Conservation (phyloP, 2,888 invertebrate species). For the Cylloceria caligata region DNA sequence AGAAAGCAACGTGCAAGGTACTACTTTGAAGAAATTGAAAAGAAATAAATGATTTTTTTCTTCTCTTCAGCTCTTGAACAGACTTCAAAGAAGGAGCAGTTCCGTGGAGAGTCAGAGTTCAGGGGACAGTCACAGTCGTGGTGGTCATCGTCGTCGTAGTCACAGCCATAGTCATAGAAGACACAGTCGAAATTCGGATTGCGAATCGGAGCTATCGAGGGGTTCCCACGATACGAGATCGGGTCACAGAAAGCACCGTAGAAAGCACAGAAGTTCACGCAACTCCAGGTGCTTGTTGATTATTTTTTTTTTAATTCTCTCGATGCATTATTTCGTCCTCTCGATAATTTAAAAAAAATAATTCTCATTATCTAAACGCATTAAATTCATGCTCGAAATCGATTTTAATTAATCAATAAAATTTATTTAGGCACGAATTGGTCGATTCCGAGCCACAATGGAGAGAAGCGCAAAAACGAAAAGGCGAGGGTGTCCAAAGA, state of each 20-base stretch:
- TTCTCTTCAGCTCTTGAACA: conserved; percentile 78
- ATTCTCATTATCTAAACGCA: background rate
- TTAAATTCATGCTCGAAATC: background rate
- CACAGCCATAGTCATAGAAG: conserved; percentile 92
- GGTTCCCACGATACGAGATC: conserved; percentile 90
- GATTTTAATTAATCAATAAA: conserved; percentile 15
- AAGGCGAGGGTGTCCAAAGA: conserved; percentile 86
- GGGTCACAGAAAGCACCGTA: conserved; percentile 89
- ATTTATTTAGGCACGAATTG: conserved; percentile 87
- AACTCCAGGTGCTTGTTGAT: conserved; percentile 86
- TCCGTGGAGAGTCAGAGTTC: conserved; percentile 96
- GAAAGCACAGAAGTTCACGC: conserved; percentile 90
- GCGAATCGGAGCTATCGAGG: conserved; percentile 95
- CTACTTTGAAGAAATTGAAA: background rate
- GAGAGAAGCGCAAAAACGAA: conserved; percentile 93
- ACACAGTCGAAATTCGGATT: conserved; percentile 92
- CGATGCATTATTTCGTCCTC: background rate
- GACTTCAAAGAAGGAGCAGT: conserved; percentile 88
- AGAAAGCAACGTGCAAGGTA: too few species aligned
- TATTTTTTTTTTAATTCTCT: background rate
- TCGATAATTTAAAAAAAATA: background rate
- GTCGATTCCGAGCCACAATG: conserved; percentile 95
- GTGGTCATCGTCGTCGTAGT: conserved; percentile 91
- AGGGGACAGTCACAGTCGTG: conserved; percentile 88
- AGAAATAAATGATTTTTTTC: background rate